Evolutionary conservation across 2,888 invertebrate genomes (phyloP), one percentile per base, ranked within the genome.

Genomic region (Embidobia sp.): DNA sequence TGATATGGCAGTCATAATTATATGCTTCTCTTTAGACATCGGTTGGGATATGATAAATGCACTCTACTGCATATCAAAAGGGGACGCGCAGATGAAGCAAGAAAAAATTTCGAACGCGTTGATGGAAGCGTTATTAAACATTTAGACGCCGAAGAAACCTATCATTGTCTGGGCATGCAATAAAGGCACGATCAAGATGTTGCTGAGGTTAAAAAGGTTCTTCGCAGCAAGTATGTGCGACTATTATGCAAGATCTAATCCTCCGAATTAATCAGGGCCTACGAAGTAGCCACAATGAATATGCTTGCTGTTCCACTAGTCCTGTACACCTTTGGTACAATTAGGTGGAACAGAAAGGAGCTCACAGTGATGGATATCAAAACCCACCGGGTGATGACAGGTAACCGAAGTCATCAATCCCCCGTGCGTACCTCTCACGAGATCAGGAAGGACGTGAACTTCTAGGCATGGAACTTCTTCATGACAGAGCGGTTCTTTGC

Each of bases 41-140:
- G 42, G 10, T 8, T 46, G 6, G 46, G 8, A 26, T 1, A 27
- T n/a, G 27, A 44, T 4, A 22, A 44, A 11, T n/a, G n/a, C n/a
- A n/a, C n/a, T n/a, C n/a, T n/a, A n/a, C 13, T 44, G 42, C 27
- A 27, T 46, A 33, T 51, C 49, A 16, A 15, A 27, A 27, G 29
- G 19, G 33, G 49, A 31, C 18, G 18, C 11, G 33, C 31, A n/a
- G n/a, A 7, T 11, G 26, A 19, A 33, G 11, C 29, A 33, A 19
- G 33, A 29, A 19, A 33, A 7, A 51, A 19, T 19, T 51, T 51
- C n/a, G 33, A 51, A 18, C 19, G 33, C 33, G 13, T 19, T 51
- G 49, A 51, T 10, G 33, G 33, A 51, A 51, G 19, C 13, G 16
- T 51, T 19, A 33, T 51, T 19, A 18, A 33, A 51, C 33, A 51